Base-by-base conservation (phyloP, 37 sponge, comb jelly and placozoan genomes). In the Axinella damicornis region DNA sequence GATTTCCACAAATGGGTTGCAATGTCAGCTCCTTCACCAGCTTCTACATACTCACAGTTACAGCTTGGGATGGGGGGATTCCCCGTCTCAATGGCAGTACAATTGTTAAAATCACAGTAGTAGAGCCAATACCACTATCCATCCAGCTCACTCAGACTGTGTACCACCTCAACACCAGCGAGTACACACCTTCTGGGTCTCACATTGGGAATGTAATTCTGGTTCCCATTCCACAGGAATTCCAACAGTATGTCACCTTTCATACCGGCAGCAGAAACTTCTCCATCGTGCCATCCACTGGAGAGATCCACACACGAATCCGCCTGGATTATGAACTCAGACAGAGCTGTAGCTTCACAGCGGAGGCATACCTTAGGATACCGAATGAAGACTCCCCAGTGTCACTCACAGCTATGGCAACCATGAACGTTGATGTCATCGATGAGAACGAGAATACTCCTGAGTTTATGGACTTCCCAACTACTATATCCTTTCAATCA, bases 371-470 rank as follows among this genome's bases (percentile, higher is more conserved):
- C 37, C 53, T 71, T 13, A 22, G 37, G 2, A 22, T 71, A 5
- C 72, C 71, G 6, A 71, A 61, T 9, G 41, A 57, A 39, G 20
- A 20, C 1, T 71, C 19, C 22, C n/a, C n/a, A n/a, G n/a, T n/a
- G n/a, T n/a, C n/a, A n/a, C 73, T 72, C n/a, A 31, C 15, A 57
- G 53, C 2, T n/a, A 30, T 31, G 0, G 64, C 61, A 5, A 57
- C 22, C 17, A 53, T 83, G 15, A 83, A 25, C 16, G 60, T 83
- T 0, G 22, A 16, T 6, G 30, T 83, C 5, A 19, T 40, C 34
- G 83, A 83, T 41, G 53, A 34, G 39, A 83, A 83, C 40, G 83
- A 83, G 73, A 83, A 83, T 40, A 34, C 40, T 28, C 83, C 83
- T 40, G 71, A 17, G 18, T 80, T 88, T 28, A 37, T 39, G 41